Percentiles rank a stretch among this genome's conserved stretches.
phyloP scores from a whole-genome alignment of 2,113 vertebrate genomes.

The Gymnogyps californianus region DNA sequence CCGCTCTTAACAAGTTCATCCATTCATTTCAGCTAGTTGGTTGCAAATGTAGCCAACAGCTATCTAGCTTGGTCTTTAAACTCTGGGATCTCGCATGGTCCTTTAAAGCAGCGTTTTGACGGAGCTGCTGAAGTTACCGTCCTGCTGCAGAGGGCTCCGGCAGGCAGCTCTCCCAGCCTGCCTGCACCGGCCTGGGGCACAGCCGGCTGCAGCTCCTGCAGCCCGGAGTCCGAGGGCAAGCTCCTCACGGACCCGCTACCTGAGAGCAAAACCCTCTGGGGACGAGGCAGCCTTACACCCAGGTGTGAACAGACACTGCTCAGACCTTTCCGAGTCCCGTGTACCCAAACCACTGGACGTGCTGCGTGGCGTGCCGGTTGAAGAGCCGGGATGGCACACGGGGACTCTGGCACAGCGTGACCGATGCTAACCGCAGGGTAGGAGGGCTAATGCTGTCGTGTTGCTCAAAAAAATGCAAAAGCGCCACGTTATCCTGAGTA shows the following conservation, averaged over 20 bases:
- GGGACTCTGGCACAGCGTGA: not conserved
- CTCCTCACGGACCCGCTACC: not conserved
- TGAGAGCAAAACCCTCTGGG: not conserved
- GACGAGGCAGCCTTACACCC: not conserved
- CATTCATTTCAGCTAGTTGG: not conserved
- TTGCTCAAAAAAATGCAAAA: not conserved
- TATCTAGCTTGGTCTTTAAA: not conserved
- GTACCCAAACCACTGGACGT: rapidly evolving
- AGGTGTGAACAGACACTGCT: not conserved
- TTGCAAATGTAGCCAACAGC: not conserved
- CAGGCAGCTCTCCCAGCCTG: not conserved
- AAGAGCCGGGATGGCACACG: not conserved
- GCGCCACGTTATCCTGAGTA: not conserved
- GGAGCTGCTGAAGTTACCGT: not conserved
- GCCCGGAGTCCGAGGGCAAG: rapidly evolving
- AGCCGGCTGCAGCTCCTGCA: not conserved
- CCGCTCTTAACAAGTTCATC: not conserved
- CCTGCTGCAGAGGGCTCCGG: not conserved
- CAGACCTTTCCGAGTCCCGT: rapidly evolving
- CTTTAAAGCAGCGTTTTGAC: not conserved
- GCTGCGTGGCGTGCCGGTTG: not conserved
- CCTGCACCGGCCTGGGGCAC: not conserved
- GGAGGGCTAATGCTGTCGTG: not conserved
- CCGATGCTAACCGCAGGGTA: rapidly evolving
- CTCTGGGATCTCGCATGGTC: rapidly evolving